Evolutionary conservation across 2,113 vertebrate genomes (phyloP).

Genomic region (Myrmecobius fasciatus): DNA sequence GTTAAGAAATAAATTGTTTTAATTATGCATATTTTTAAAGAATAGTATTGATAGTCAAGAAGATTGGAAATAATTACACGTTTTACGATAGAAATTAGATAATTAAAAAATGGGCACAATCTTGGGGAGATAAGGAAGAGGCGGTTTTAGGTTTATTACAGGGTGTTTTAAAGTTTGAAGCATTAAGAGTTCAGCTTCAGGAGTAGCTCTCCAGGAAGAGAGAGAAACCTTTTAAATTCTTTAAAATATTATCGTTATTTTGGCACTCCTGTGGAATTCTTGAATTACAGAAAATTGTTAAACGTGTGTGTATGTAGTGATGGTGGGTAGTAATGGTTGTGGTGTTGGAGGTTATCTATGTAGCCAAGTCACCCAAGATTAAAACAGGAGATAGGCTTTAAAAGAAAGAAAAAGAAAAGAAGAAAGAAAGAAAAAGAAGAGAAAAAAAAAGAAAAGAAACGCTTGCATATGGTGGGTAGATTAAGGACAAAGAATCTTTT

Average conservation of each 20-base stretch:
- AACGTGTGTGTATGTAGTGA: slow-evolving; percentile 55
- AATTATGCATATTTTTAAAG: neutral
- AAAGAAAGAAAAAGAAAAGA: neutral
- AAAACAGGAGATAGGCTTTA: slow-evolving; percentile 86
- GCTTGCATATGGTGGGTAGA: slow-evolving; percentile 93
- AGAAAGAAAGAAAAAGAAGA: neutral
- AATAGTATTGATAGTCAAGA: neutral
- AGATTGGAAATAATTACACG: slow-evolving; percentile 40
- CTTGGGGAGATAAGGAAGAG: neutral
- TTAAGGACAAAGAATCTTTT: slow-evolving; percentile 94
- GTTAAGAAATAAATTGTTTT: slow-evolving; percentile 35
- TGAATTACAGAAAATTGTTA: slow-evolving; percentile 80
- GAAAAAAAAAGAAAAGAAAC: slow-evolving; percentile 85
- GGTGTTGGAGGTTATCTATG: slow-evolving; percentile 78
- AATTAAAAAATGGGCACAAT: neutral
- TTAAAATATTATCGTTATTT: slow-evolving; percentile 44
- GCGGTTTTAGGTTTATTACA: slow-evolving; percentile 57
- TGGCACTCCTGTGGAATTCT: slow-evolving; percentile 67
- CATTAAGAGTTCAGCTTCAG: neutral
- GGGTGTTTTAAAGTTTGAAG: slow-evolving; percentile 74
- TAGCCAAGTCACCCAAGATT: slow-evolving; percentile 86
- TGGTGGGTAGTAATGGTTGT: neutral
- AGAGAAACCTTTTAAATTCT: slow-evolving; percentile 3
- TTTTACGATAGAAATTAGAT: slow-evolving; percentile 15
- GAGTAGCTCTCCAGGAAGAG: slow-evolving; percentile 43